Evolutionary conservation across 2,113 vertebrate species (phyloP).

Genomic region (Mesitornis unicolor): DNA sequence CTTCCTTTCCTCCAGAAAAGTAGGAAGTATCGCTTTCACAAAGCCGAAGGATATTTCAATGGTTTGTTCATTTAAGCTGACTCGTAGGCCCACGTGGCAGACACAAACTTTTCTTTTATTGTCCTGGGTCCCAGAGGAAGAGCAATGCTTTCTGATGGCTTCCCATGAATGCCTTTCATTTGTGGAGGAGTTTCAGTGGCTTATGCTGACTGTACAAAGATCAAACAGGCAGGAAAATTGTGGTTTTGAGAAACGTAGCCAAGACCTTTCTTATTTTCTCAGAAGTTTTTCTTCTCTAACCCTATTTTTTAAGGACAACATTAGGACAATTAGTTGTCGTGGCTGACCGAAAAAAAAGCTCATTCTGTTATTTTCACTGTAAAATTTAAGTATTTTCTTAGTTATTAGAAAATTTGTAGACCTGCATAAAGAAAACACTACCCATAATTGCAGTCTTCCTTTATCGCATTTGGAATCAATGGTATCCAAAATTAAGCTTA

Average conservation of each 20-base stretch:
- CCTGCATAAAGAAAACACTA: neutral
- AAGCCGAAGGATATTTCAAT: slow-evolving; percentile 20
- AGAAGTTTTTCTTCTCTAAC: slow-evolving; percentile 31
- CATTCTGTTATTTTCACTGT: neutral
- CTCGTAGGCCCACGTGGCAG: slow-evolving; percentile 34
- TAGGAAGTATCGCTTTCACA: slow-evolving; percentile 71
- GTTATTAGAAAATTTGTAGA: slow-evolving; percentile 20
- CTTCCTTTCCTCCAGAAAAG: slow-evolving; percentile 68
- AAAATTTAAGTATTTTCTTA: neutral
- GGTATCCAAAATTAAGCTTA: neutral
- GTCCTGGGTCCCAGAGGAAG: slow-evolving; percentile 44
- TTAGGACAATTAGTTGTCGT: neutral
- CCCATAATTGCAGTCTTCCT: slow-evolving; percentile 9
- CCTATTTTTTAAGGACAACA: neutral
- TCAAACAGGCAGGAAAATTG: slow-evolving; percentile 64
- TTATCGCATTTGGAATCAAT: slow-evolving; percentile 37
- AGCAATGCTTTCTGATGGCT: slow-evolving; percentile 38
- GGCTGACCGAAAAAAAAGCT: neutral
- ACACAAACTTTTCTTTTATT: slow-evolving; percentile 55
- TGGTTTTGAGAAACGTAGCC: slow-evolving; percentile 39
- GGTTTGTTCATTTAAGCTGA: slow-evolving; percentile 64
- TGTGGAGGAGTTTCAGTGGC: slow-evolving; percentile 48
- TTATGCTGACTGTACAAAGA: slow-evolving; percentile 55
- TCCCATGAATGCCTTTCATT: slow-evolving; percentile 63
- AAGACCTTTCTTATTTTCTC: slow-evolving; percentile 32